phyloP scores from a whole-genome alignment of 2,888 invertebrate genomes.

The Mythimna ferrago region DNA sequence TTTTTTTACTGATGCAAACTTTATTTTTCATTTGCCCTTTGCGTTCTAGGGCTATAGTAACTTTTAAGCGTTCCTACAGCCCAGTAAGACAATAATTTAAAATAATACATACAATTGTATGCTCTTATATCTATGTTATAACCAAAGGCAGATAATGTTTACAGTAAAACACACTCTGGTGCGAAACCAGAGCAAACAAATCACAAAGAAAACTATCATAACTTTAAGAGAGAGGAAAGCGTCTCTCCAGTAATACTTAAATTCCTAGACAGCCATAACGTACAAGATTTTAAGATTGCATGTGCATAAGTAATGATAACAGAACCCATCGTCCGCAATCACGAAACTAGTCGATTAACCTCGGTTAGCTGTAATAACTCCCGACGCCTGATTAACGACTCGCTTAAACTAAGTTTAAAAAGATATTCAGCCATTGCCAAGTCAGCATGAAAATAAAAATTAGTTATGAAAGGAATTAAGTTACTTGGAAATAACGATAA shows the following conservation, averaged over 20 bases:
- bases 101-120: too few relatives aligned
- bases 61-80: too few relatives aligned
- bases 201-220: background rate
- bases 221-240: constrained; percentile 4
- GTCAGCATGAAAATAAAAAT: constrained; percentile 57
- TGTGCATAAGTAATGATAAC: constrained; percentile 49
- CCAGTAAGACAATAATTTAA: too few relatives aligned
- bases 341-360: constrained; percentile 54
- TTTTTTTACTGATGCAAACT: too few relatives aligned
- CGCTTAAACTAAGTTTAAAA: constrained; percentile 45
- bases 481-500: constrained; percentile 47
- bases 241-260: constrained; percentile 1
- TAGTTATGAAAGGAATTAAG: constrained; percentile 57
- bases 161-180: background rate
- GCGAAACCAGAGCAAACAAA: background rate
- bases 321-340: constrained; percentile 40
- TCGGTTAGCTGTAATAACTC: constrained; percentile 46
- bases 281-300: constrained; percentile 49
- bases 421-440: constrained; percentile 48
- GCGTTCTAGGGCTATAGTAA: too few relatives aligned
- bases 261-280: constrained; percentile 25
- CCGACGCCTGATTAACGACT: constrained; percentile 41
- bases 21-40: too few relatives aligned
- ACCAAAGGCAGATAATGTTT: background rate
- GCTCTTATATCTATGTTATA: too few relatives aligned